Base-by-base conservation (phyloP, 2,888 invertebrate species). In the Drosophila putrida region DNA sequence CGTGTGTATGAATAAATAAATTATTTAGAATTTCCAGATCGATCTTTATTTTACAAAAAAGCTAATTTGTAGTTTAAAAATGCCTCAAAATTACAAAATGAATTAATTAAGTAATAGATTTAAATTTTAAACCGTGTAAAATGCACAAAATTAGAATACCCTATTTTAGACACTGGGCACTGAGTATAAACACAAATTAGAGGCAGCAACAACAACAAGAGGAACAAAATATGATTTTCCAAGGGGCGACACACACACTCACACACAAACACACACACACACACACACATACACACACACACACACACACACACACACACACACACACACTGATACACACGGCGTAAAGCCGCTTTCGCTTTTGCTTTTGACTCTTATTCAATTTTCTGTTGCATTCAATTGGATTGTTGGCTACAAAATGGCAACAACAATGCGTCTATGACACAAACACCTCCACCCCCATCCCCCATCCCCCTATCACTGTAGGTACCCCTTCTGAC, bases 301-400 rank as follows among this genome's bases (percentile, higher is more conserved):
- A 50, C 44, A 43, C 28, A 57, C 39, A 57, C 54, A 46, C 36
- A 68, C 44, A 50, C 20, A 31, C 36, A 47, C 57, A 50, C 27
- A 35, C 27, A 50, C 38, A 13, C 28, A 61, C 39, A 64, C 57
- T 41, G 20, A 44, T 31, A 43, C 27, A 39, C 20, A 20, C 20
- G 20, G 49, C 36, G 62, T 47, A 83, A 88, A 88, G 86, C 84
- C 68, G 84, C 86, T 84, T 84, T 85, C 71, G 75, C 80, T 84
- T 84, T 80, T 83, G 76, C 86, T 80, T 78, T 86, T 77, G 77
- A 83, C 86, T 84, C 82, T 84, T 86, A 86, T 88, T 84, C 83
- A 86, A 86, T 88, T 88, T 79, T 69, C 62, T 71, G 80, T 80
- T 84, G 85, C 85, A 82, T 88, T 84, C 88, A 84, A 88, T 85